phyloP scores from a whole-genome alignment of 1,140 invertebrate genomes.

The Amyelois transitella region DNA sequence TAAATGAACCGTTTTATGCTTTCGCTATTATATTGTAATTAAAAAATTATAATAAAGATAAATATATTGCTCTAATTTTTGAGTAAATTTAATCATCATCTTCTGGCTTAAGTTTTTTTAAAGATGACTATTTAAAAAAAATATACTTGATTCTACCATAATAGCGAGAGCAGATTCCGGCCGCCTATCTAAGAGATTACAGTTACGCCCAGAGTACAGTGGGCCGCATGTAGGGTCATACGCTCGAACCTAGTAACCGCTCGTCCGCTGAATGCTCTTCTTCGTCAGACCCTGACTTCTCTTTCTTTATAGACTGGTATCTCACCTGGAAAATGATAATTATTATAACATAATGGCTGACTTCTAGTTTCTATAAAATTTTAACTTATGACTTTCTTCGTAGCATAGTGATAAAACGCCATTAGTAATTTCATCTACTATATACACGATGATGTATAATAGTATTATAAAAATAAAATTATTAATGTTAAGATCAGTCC shows the following conservation, averaged over 20 bases:
- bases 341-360: neutral
- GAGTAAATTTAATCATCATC: too few species aligned
- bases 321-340: constrained; percentile 48
- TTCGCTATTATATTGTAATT: too few species aligned
- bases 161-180: constrained; percentile 15
- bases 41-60: too few species aligned
- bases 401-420: neutral
- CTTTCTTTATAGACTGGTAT: constrained; percentile 72
- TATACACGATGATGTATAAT: too few species aligned
- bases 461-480: too few species aligned
- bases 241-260: constrained; percentile 53
- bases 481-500: neutral
- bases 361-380: neutral
- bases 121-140: too few species aligned
- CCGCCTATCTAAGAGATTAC: constrained; percentile 22
- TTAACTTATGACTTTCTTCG: neutral
- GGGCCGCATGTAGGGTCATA: constrained; percentile 67
- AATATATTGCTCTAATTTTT: too few species aligned
- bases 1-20: too few species aligned
- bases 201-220: constrained; percentile 46
- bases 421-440: too few species aligned
- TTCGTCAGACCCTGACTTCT: constrained; percentile 71
- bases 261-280: constrained; percentile 70
- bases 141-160: too few species aligned
- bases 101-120: too few species aligned